Base-by-base conservation (phyloP, 2,797 vertebrate genomes). In the Gadopsis bispinosus region DNA sequence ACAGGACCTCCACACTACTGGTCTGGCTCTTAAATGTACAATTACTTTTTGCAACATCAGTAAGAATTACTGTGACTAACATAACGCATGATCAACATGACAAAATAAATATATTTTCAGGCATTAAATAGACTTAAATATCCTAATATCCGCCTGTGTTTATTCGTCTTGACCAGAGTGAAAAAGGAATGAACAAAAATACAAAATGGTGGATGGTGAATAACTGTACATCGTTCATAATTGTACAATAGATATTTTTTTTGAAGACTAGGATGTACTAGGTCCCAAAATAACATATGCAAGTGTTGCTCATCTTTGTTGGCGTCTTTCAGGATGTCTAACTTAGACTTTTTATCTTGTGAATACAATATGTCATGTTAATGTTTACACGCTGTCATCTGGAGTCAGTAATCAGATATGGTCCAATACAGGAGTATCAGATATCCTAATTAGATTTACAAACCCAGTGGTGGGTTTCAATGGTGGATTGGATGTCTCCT, bases 391-490 rank as follows among this genome's bases (percentile, higher is more conserved):
- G 63, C 77, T 90, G 80, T 90, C 69, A 85, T 85, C 72, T 63
- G 63, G 64, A 83, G 86, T 86, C 73, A 70, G 95, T 94, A 94
- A 95, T 86, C 13, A 83, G 91, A 95, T 89, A 90, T 16, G 83
- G n/a, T 69, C 80, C 73, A 86, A 80, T 85, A 77, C 50, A 83
- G 58, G 33, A 51, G 78, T 84, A 85, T 95, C 93, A 83, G 7
- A 74, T 95, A 75, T 93, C 93, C 94, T 95, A 95, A 96, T 96
- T 96, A 94, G 94, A 96, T 94, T 93, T 93, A 94, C 91, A 93
- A 92, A 92, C 88, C 87, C 81, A 81, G 86, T 87, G 88, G 91
- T 66, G 80, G 85, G 85, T 94, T 95, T 94, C 94, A 92, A 68
- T 80, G 80, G 77, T 71, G 90, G 92, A 93, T 96, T 84, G 61